Evolutionary conservation across 37 sponge, comb jelly and placozoan species (phyloP), one percentile per base, ranked within the genome.

Genomic region (Petrosia ficiformis): DNA sequence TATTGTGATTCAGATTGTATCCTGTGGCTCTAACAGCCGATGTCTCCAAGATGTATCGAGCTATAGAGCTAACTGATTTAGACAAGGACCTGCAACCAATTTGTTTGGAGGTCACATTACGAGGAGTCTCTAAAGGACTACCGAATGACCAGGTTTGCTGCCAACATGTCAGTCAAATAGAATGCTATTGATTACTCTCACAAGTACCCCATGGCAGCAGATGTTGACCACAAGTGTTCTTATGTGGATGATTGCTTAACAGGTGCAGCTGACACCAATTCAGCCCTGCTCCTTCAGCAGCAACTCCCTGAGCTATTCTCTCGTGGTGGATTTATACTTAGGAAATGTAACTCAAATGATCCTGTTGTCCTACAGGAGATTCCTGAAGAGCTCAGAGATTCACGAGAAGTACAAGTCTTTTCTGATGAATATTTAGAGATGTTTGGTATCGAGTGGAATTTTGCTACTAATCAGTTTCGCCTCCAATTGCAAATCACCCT

Each of bases 11-110:
- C 54, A 70, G 81, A 39, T 64, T 57, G 65, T 48, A 80, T 65
- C 73, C 61, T 43, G 65, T 80, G 16, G 81, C 81, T n/a, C 73
- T 80, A 34, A 80, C 81, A 25, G 81, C 81, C 2, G 81, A 71
- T 42, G 37, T 80, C 72, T 66, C 68, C 41, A 78, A 78, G 69
- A 78, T 78, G 79, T 78, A 78, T 36, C 48, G 81, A 72, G 73
- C 73, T 4, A 57, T 80, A 2, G 73, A 72, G 59, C 64, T 80
- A 16, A 65, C 64, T 34, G 52, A 80, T 6, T 24, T 14, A 26
- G 81, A 80, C 42, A 56, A 59, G 73, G 81, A 80, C 40, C 48
- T 80, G 44, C 73, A n/a, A 72, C 52, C 60, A 65, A 10, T 80
- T 72, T 26, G 73, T 80, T 34, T 80, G 81, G 81, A 63, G 72